Evolutionary conservation across 2,797 vertebrate species (phyloP).

Genomic region (Hybognathus amarus): DNA sequence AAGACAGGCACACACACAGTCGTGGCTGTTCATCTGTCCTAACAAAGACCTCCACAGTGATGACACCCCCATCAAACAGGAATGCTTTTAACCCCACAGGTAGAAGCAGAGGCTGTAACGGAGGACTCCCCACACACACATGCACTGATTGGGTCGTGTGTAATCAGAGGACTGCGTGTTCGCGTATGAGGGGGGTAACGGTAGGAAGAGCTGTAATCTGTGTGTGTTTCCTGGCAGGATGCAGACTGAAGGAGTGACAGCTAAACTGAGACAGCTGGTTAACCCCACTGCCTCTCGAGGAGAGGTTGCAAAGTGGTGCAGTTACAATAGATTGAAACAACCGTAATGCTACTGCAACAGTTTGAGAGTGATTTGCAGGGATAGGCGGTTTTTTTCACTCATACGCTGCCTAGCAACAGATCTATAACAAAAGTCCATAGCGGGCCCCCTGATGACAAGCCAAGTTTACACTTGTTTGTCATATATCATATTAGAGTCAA

Average conservation of each 20-base stretch:
- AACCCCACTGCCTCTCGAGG: slow-evolving; percentile 47
- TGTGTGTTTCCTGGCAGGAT: slow-evolving; percentile 45
- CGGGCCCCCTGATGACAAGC: neutral
- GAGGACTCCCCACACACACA: slow-evolving; percentile 59
- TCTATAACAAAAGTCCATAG: slow-evolving; percentile 30
- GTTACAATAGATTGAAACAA: slow-evolving; percentile 54
- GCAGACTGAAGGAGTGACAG: slow-evolving; percentile 32
- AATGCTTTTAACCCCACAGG: slow-evolving; percentile 60
- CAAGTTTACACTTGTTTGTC: neutral
- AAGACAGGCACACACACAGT: slow-evolving; percentile 7
- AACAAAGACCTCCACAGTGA: slow-evolving; percentile 51
- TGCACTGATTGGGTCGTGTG: slow-evolving; percentile 59
- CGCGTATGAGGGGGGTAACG: slow-evolving; percentile 27
- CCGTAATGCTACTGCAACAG: slow-evolving; percentile 45
- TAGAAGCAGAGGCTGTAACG: slow-evolving; percentile 50
- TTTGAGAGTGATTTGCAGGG: slow-evolving; percentile 38
- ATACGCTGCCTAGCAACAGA: slow-evolving; percentile 43
- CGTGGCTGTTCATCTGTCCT: slow-evolving; percentile 47
- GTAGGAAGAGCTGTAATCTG: slow-evolving; percentile 52
- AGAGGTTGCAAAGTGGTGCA: slow-evolving; percentile 49
- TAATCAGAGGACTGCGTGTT: slow-evolving; percentile 54
- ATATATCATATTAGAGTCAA: neutral
- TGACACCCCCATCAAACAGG: slow-evolving; percentile 57
- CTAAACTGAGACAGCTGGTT: slow-evolving; percentile 55
- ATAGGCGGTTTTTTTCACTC: slow-evolving; percentile 35